These are phyloP conservation scores for Phengaris alcon DNA, from an alignment of 2,888 invertebrate genomes.

Conservation along the genomic window DNA sequence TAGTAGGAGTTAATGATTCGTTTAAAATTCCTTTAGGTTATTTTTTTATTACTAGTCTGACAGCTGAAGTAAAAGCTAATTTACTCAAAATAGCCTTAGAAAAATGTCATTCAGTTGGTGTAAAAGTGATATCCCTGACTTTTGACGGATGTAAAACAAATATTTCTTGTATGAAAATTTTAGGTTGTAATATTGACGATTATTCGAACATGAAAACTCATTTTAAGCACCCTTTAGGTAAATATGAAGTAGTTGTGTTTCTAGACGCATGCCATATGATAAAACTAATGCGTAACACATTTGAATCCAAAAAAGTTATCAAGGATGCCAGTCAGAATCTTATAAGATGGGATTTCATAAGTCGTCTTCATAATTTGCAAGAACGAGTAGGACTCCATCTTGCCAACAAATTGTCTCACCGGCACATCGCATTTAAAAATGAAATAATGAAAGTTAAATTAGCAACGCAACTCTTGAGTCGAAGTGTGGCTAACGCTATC, in stretches of 20 bases:
- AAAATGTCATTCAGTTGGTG: conserved; percentile 34
- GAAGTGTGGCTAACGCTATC: conserved; percentile 32
- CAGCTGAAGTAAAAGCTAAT: conserved; percentile 38
- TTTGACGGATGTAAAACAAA: conserved; percentile 31
- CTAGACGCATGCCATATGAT: conserved; percentile 36
- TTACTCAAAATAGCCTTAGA: conserved; percentile 34
- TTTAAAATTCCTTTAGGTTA: conserved; percentile 47
- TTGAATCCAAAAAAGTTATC: conserved; percentile 34
- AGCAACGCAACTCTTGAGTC: conserved; percentile 35
- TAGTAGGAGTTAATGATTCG: conserved; percentile 34
- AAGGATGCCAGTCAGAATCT: conserved; percentile 28
- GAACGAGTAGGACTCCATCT: conserved; percentile 32
- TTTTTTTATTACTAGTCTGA: conserved; percentile 42
- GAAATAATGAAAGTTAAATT: conserved; percentile 38
- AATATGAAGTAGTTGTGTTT: not conserved
- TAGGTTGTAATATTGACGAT: conserved; percentile 30
- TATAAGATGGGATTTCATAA: conserved; percentile 33
- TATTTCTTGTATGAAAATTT: conserved; percentile 27
- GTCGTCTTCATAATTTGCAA: conserved; percentile 34
- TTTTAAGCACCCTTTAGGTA: conserved; percentile 27
- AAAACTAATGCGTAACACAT: conserved; percentile 36
- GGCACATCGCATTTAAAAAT: conserved; percentile 31
- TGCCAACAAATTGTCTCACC: conserved; percentile 1
- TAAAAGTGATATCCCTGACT: not conserved
- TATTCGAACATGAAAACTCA: not conserved